Evolutionary conservation across 2,797 vertebrate species (phyloP).

Genomic region (Pseudochromis fuscus): DNA sequence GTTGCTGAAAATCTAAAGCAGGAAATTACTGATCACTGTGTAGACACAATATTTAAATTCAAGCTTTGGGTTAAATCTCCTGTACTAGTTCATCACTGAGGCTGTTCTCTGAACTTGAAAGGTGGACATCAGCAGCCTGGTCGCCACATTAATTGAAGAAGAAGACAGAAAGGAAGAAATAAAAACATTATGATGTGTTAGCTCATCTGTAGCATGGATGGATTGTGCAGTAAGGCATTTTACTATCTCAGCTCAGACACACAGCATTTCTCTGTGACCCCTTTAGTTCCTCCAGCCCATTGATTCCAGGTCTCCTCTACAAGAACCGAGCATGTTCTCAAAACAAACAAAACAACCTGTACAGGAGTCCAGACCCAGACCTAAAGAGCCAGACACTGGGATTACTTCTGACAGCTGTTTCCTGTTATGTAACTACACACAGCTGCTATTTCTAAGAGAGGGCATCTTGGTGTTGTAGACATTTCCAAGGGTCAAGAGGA

Average conservation of each 20-base stretch:
- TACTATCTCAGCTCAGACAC: constrained; percentile 38
- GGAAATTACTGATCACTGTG: not conserved
- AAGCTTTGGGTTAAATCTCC: no score
- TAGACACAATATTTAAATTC: no score
- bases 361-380: constrained; percentile 73
- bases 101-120: not conserved
- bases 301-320: constrained; percentile 65
- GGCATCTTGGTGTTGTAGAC: constrained; percentile 85
- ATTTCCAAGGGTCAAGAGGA: constrained; percentile 86
- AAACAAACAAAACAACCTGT: constrained; percentile 84
- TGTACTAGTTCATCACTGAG: no score
- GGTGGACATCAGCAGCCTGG: not conserved
- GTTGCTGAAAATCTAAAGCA: constrained; percentile 2
- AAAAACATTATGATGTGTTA: constrained; percentile 1
- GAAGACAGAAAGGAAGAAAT: not conserved
- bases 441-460: constrained; percentile 86
- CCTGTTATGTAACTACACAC: constrained; percentile 88
- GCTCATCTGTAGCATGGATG: not conserved
- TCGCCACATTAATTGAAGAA: accelerated
- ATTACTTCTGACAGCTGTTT: constrained; percentile 87
- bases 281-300: constrained; percentile 69
- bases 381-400: constrained; percentile 69
- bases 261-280: constrained; percentile 66
- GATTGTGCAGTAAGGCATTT: constrained; percentile 21
- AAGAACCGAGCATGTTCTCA: constrained; percentile 69